Evolutionary conservation across 2,888 invertebrate species (phyloP).

Genomic region (Ptycholaimellus sp.): DNA sequence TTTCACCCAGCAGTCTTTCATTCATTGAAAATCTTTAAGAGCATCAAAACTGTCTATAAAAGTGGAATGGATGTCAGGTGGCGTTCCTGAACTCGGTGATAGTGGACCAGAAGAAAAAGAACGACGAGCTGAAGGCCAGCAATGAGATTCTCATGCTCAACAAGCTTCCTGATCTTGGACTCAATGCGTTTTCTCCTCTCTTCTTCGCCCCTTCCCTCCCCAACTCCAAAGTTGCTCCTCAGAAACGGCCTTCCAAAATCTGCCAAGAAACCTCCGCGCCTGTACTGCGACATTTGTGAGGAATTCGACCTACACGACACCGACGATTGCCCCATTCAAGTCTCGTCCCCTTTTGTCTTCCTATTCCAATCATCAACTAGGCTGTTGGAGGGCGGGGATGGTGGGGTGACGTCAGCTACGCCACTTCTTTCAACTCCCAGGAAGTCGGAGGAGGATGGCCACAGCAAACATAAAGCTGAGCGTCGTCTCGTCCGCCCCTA

Average conservation of each 20-base stretch:
- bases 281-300: constrained; percentile 93
- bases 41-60: no score
- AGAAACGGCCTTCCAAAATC: not conserved
- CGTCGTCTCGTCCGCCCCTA: constrained; percentile 42
- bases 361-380: not conserved
- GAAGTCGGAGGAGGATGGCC: not conserved
- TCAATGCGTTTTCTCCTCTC: no score
- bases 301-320: constrained; percentile 86
- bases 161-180: constrained; percentile 3
- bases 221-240: no score
- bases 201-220: not conserved
- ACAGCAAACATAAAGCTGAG: not conserved
- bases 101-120: constrained; percentile 77
- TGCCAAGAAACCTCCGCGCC: constrained; percentile 40
- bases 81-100: constrained; percentile 86
- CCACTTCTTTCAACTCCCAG: not conserved
- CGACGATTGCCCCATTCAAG: constrained; percentile 61
- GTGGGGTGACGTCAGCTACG: not conserved
- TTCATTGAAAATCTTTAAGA: no score
- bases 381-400: constrained; percentile 1
- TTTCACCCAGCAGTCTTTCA: no score
- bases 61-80: constrained; percentile 20
- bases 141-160: constrained; percentile 44
- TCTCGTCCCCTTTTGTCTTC: not conserved
- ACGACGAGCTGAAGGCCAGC: constrained; percentile 52